Evolutionary conservation across 2,113 vertebrate species (phyloP).

Genomic region (Ondatra zibethicus): DNA sequence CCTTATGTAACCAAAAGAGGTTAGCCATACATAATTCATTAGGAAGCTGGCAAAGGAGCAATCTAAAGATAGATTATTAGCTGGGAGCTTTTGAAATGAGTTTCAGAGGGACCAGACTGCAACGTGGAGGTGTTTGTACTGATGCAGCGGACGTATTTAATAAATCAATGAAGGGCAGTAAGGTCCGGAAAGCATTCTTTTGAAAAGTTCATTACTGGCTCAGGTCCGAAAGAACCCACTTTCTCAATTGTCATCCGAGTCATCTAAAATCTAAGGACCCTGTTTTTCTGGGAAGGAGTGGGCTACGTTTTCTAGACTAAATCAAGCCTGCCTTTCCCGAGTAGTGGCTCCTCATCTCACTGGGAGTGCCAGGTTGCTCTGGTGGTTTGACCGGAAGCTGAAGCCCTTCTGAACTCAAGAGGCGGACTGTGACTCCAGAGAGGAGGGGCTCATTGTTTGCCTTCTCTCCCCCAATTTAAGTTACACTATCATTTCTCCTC

Average conservation of each 20-base stretch:
- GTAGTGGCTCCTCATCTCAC: neutral
- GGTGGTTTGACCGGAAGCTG: conserved; percentile 46
- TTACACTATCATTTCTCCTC: neutral
- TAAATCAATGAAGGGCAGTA: conserved; percentile 72
- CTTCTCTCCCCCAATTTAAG: neutral
- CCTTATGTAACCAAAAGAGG: conserved; percentile 79
- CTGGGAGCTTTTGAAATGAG: conserved; percentile 73
- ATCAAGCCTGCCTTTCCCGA: conserved; percentile 40
- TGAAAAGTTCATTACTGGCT: conserved; percentile 58
- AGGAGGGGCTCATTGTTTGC: neutral
- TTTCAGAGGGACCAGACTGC: conserved; percentile 69
- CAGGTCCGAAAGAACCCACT: conserved; percentile 48
- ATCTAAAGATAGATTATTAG: conserved; percentile 82
- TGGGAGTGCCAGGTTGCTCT: neutral
- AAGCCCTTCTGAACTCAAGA: conserved; percentile 51
- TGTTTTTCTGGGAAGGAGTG: conserved; percentile 46
- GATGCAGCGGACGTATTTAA: conserved; percentile 57
- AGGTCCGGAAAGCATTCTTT: conserved; percentile 67
- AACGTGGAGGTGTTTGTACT: conserved; percentile 71
- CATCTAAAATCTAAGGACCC: conserved; percentile 39
- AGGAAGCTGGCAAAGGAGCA: conserved; percentile 76
- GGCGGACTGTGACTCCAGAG: neutral
- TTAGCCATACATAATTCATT: conserved; percentile 81
- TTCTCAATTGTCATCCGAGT: conserved; percentile 44
- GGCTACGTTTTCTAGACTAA: conserved; percentile 51